Percentiles rank a stretch among this genome's conserved stretches.
Conservation (phyloP, 1,140 invertebrate species). For the Ladona fulva region DNA sequence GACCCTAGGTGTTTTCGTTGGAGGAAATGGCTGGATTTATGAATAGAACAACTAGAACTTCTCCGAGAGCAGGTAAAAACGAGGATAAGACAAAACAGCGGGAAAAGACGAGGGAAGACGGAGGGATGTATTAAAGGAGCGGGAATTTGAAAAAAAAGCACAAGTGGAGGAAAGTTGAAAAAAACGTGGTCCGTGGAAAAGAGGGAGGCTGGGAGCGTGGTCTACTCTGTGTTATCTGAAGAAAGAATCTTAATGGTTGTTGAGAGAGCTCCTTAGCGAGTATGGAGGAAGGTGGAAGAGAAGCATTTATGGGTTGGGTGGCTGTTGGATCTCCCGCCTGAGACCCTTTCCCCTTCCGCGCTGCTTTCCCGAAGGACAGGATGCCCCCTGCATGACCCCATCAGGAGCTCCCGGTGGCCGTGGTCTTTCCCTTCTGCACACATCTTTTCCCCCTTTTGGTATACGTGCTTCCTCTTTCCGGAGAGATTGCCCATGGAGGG, state of each 20-base stretch:
- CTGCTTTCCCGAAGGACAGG: not conserved
- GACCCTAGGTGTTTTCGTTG: no score
- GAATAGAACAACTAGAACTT: no score
- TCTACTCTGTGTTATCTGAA: not conserved
- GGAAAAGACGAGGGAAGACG: not conserved
- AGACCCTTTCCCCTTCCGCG: not conserved
- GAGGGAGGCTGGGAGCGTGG: no score
- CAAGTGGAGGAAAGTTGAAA: no score
- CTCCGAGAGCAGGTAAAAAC: no score
- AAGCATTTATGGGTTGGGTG: not conserved
- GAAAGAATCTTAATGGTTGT: not conserved
- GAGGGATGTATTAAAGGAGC: not conserved
- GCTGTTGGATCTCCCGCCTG: not conserved
- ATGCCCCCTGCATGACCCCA: not conserved
- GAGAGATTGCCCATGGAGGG: not conserved
- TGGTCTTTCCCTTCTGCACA: not conserved
- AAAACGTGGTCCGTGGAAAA: no score
- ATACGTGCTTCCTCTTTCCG: no score
- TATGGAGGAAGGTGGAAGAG: not conserved
- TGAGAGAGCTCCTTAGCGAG: not conserved
- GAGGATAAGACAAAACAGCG: no score
- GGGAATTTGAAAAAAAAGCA: no score
- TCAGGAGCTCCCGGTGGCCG: not conserved
- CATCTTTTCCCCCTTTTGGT: not conserved
- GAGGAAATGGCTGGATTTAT: no score